Evolutionary conservation across 2,797 vertebrate genomes (phyloP), one percentile per base, ranked within the genome.

Genomic region (Rhinella marina): DNA sequence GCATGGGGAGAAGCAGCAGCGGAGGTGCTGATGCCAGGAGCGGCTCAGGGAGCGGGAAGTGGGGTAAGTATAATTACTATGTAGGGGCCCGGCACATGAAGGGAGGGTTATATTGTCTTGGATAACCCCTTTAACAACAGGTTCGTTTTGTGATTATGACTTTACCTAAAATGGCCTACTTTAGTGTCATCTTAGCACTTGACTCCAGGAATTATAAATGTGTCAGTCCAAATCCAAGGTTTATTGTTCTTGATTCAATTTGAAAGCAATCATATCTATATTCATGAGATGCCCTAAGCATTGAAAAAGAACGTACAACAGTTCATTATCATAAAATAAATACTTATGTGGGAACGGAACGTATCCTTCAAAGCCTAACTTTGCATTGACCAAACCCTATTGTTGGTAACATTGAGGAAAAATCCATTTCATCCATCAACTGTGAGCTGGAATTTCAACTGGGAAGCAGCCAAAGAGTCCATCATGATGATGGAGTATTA

Each of bases 361-460:
- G 29, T 78, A 82, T 86, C 80, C 54, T 80, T 41, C 27, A 82
- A 77, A 25, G 84, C 7, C 50, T 82, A 57, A 86, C 83, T 89
- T 88, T 86, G 59, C 41, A 70, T 70, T 82, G 84, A 86, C 70
- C 80, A 86, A 82, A 86, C 27, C 59, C 72, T 3, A 64, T 76
- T 77, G 70, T 27, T 88, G 13, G 62, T 59, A 68, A 77, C 68
- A 56, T n/a, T 88, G 7, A 86, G 23, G 41, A 88, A 82, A 87
- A 88, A 82, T 64, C 3, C 50, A 89, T 82, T 72, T 89, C 88
- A 86, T 89, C 79, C 61, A 82, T 89, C 84, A 82, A 85, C 61
- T 48, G 62, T 59, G 54, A 89, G 85, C 73, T 82, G 84, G 84
- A 89, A 89, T 89, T 89, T 83, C 29, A 89, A 78, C 79, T 89